These are phyloP conservation scores for Pagetopsis macropterus DNA, from an alignment of 2,797 vertebrate species.

Conservation along the genomic window DNA sequence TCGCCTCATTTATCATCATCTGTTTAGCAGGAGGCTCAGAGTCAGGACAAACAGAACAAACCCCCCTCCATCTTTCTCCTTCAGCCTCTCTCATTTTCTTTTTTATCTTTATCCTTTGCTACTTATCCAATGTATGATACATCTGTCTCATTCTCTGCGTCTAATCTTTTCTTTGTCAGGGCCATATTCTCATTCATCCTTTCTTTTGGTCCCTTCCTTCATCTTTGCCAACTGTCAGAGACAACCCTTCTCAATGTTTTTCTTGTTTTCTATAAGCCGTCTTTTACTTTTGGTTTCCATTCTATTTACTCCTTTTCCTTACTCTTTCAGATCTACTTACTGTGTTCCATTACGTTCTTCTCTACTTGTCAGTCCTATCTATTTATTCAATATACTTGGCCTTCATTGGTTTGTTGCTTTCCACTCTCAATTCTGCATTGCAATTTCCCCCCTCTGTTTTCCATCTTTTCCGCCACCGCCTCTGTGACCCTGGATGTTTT, in stretches of 20 bases:
- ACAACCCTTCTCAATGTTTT: constrained; percentile 7
- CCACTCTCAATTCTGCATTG: constrained; percentile 49
- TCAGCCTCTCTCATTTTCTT: constrained; percentile 43
- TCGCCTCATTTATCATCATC: constrained; percentile 86
- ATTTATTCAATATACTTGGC: constrained; percentile 46
- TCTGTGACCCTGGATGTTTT: constrained; percentile 61
- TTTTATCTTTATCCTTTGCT: constrained; percentile 49
- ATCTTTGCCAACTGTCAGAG: constrained; percentile 45
- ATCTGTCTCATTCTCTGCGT: constrained; percentile 32
- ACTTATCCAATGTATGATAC: constrained; percentile 40
- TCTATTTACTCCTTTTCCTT: constrained; percentile 43
- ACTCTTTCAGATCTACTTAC: constrained; percentile 37
- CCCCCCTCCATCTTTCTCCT: constrained; percentile 59
- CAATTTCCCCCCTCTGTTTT: constrained; percentile 59
- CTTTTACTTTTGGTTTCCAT: constrained; percentile 32
- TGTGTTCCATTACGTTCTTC: neutral
- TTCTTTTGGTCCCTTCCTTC: constrained; percentile 23
- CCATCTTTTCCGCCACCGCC: constrained; percentile 50
- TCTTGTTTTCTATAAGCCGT: neutral
- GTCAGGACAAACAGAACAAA: constrained; percentile 80
- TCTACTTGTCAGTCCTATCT: constrained; percentile 39
- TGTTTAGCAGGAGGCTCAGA: constrained; percentile 77
- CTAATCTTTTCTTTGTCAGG: constrained; percentile 38
- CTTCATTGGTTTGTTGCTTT: constrained; percentile 52
- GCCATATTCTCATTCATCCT: constrained; percentile 40